Base-by-base conservation (phyloP, 2,113 vertebrate genomes). In the Lates calcarifer region DNA sequence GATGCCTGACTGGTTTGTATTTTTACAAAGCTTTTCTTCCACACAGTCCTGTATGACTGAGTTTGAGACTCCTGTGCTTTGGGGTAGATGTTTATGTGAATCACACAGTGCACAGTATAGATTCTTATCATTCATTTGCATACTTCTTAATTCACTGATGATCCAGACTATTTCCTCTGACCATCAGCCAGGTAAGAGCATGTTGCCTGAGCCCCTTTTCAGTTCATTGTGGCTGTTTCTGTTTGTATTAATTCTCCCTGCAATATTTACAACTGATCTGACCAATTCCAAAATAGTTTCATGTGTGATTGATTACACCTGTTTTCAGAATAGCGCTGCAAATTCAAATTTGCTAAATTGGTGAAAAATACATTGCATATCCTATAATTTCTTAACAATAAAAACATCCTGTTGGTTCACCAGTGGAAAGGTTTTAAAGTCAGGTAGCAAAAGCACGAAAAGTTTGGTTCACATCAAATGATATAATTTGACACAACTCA, bases 101-200 rank as follows among this genome's bases (percentile, higher is more conserved):
- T 41, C 24, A 26, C 29, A 64, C 28, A 39, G 51, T 39, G 31
- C 53, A 47, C 28, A 57, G 2, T 45, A n/a, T n/a, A n/a, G n/a
- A 37, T n/a, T 55, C 26, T 67, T 28, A 33, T 53, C 28, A 29
- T 26, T 41, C 22, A 31, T 49, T 28, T 65, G 17, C 26, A 26
- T 47, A 47, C 29, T 24, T 18, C 43, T 20, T 1, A 63, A 41
- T 37, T 55, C 49, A 53, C n/a, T 69, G 15, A 53, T 53, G 66
- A 37, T 39, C n/a, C 31, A 37, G 20, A 35, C 31, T 22, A 69
- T 55, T 53, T 69, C 66, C 66, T 55, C n/a, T 37, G 49, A 55
- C 66, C 66, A 69, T 17, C 49, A 26, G 53, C 28, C 65, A 65
- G 39, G 63, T 65, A 65, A 65, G 63, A 65, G 24, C 41, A 14